phyloP scores from a whole-genome alignment of 1,140 invertebrate species.

The Plectus sambesii region DNA sequence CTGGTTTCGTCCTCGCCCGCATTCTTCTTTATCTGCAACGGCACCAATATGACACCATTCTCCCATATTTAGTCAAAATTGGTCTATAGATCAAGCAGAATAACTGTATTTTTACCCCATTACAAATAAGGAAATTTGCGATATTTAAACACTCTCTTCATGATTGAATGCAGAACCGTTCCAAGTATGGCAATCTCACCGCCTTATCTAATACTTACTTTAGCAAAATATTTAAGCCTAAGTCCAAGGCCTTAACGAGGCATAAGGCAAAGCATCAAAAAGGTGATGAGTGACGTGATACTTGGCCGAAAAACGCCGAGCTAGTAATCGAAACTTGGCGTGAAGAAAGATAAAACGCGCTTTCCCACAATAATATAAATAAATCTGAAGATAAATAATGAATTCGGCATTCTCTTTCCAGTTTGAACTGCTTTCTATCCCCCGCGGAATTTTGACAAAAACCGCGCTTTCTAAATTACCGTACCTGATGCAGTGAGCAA shows the following conservation, averaged over 20 bases:
- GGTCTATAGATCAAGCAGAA: too few species aligned
- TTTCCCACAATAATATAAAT: background rate
- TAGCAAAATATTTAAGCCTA: too few species aligned
- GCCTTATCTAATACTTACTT: too few species aligned
- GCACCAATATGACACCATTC: slow-evolving; percentile 14
- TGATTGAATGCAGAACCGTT: slow-evolving; percentile 3
- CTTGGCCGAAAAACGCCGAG: too few species aligned
- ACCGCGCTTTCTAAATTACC: slow-evolving; percentile 45
- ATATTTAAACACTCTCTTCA: background rate
- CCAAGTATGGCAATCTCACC: too few species aligned
- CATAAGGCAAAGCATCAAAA: too few species aligned
- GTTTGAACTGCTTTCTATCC: background rate
- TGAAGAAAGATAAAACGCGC: background rate
- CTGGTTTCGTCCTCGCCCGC: slow-evolving; percentile 21
- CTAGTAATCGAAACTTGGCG: background rate
- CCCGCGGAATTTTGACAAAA: background rate
- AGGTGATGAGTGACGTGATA: too few species aligned
- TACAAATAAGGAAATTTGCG: slow-evolving; percentile 16
- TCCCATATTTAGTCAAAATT: too few species aligned
- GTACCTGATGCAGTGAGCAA: slow-evolving; percentile 93
- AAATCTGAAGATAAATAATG: background rate
- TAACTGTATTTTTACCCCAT: slow-evolving; percentile 2
- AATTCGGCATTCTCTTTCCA: background rate
- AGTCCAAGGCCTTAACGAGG: too few species aligned
- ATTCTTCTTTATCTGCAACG: slow-evolving; percentile 38